Base-by-base conservation (phyloP, 2,113 vertebrate genomes). In the Lanius collurio region DNA sequence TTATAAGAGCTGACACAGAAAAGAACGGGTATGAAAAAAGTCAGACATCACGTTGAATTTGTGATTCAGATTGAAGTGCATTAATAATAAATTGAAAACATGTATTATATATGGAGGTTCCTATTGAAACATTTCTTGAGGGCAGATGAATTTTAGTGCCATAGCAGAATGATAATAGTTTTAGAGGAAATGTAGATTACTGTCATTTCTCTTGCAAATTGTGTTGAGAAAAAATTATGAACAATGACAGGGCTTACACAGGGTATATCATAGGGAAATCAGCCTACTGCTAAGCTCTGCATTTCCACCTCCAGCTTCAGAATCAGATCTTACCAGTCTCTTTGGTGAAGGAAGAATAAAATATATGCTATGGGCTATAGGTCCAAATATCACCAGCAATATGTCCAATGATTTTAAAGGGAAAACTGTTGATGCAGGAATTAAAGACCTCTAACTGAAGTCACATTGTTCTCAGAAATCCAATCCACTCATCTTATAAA, bases 11-110 rank as follows among this genome's bases (percentile, higher is more conserved):
- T 93, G 90, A 93, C 76, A 63, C 46, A 41, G 71, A 92, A 63
- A 6, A 80, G 71, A 92, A 86, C 2, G 46, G 80, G 42, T 50
- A 74, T 71, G 89, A 96, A 94, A 86, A 92, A 84, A 84, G 22
- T 71, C 78, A 95, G 91, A 82, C 94, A 83, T 96, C 94, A 85
- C 76, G 83, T 94, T 94, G 91, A 95, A 96, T 94, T 95, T 95
- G 87, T 0, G 74, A 87, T 91, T 95, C 95, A 95, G 91, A 95
- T 91, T 95, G 87, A 95, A 95, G 57, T 65, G 57, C 82, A 93
- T 96, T 95, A 96, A 95, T 95, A 96, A 95, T 95, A 87, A 91
- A 97, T 93, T 79, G 53, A 68, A 96, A 57, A 80, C 87, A 95
- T 95, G 94, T 85, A 96, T 97, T 97, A 96, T 97, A 95, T 81